Conservation (phyloP, 2,888 invertebrate genomes). For the Vandiemenella viatica region DNA sequence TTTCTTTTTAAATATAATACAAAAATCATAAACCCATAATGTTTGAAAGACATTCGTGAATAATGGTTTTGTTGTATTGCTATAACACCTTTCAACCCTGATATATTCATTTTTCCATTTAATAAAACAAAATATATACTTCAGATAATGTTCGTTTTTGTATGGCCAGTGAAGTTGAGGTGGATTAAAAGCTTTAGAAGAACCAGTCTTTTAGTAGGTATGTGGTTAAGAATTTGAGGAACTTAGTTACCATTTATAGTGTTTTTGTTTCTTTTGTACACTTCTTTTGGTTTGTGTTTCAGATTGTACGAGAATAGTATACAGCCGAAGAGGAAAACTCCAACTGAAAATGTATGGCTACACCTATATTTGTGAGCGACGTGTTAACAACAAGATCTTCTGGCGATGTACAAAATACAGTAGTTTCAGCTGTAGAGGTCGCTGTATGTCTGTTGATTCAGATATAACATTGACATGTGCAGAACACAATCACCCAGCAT, state of each 20-base stretch:
- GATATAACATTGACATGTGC: not conserved
- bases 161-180: no score
- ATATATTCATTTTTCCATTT: no score
- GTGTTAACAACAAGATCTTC: constrained; percentile 2
- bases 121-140: no score
- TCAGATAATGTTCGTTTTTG: no score
- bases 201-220: not conserved
- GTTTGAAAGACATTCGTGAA: no score
- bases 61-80: no score
- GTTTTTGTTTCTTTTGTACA: not conserved
- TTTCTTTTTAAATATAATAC: no score
- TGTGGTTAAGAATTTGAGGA: not conserved
- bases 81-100: no score
- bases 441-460: constrained; percentile 4
- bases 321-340: not conserved
- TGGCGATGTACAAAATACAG: constrained; percentile 8
- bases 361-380: not conserved
- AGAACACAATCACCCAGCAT: not conserved
- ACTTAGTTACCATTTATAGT: no score
- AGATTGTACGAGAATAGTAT: not conserved
- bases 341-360: not conserved
- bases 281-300: not conserved
- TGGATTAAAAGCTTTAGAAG: no score
- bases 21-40: no score
- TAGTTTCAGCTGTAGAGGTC: constrained; percentile 4